A percentile compares a stretch with the other conserved stretches of the same genome.
Conservation (phyloP, 2,113 vertebrate species). For the Colistium nudipinnis region DNA sequence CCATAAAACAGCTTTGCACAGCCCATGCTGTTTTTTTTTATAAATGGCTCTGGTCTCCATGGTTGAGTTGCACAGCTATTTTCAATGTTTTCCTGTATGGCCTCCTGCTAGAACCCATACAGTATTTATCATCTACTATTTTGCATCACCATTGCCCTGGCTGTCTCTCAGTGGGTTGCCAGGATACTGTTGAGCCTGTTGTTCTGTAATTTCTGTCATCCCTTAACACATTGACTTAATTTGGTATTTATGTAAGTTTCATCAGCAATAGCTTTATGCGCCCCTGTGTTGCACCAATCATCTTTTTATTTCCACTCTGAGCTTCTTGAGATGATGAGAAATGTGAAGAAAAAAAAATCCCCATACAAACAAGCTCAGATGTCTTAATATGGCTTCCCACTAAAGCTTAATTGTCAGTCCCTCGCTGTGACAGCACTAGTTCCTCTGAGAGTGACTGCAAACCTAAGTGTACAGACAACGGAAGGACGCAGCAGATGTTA, state of each 20-base stretch:
- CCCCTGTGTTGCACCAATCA: not conserved
- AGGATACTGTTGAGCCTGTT: conserved; percentile 11
- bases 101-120: conserved; percentile 13
- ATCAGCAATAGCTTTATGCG: not conserved
- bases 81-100: conserved; percentile 33
- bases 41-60: conserved; percentile 21
- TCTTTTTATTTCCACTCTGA: not conserved
- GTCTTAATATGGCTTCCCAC: not conserved
- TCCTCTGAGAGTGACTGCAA: not conserved
- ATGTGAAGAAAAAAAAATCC: not conserved
- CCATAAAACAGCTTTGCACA: not conserved
- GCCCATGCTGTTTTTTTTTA: conserved; percentile 1
- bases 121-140: conserved; percentile 12
- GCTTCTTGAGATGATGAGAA: not conserved
- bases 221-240: not conserved
- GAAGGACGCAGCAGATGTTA: not conserved
- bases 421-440: not conserved
- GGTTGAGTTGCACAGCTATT: conserved; percentile 13
- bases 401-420: not conserved
- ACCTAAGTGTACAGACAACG: not conserved
- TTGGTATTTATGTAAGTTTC: not conserved
- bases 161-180: conserved; percentile 10
- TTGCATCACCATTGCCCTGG: not conserved
- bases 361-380: not conserved
- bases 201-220: conserved; percentile 21